Percentiles rank a stretch among this genome's conserved stretches.
These are phyloP conservation scores for Anthopleura xanthogrammica DNA, from an alignment of 92 coral and sea anemone species.

Conservation along the genomic window DNA sequence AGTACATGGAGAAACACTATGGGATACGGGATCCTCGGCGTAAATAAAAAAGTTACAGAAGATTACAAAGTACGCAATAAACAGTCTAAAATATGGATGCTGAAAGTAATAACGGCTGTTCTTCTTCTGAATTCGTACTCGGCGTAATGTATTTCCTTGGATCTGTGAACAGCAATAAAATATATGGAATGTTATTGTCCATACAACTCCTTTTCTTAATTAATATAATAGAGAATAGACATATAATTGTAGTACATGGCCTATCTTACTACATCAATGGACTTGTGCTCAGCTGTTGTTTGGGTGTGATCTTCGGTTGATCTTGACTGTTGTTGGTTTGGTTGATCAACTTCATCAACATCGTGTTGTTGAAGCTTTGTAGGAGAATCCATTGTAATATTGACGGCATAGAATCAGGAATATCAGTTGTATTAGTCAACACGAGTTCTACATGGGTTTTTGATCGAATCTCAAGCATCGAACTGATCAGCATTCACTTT, in stretches of 20 bases:
- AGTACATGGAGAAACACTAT: slow-evolving; percentile 79
- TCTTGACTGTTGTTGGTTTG: slow-evolving; percentile 1
- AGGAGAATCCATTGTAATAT: slow-evolving; percentile 22
- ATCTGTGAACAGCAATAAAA: background rate
- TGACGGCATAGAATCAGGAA: slow-evolving; percentile 7
- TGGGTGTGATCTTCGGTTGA: background rate
- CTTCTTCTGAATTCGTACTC: slow-evolving; percentile 75
- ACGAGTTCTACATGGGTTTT: background rate
- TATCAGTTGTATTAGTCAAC: background rate
- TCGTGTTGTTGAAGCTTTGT: background rate
- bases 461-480: background rate
- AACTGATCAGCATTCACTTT: background rate
- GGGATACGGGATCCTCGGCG: slow-evolving; percentile 99
- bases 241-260: too few relatives aligned
- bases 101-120: slow-evolving; percentile 93
- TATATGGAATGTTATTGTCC: background rate
- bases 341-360: slow-evolving; percentile 38
- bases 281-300: background rate
- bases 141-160: slow-evolving; percentile 28
- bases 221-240: background rate
- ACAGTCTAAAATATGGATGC: slow-evolving; percentile 88
- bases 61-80: slow-evolving; percentile 85
- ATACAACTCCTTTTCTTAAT: background rate
- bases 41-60: slow-evolving; percentile 91
- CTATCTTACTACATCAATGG: background rate